These are phyloP conservation scores for Micrasema minimum DNA, from an alignment of 1,140 invertebrate species.

Conservation along the genomic window DNA sequence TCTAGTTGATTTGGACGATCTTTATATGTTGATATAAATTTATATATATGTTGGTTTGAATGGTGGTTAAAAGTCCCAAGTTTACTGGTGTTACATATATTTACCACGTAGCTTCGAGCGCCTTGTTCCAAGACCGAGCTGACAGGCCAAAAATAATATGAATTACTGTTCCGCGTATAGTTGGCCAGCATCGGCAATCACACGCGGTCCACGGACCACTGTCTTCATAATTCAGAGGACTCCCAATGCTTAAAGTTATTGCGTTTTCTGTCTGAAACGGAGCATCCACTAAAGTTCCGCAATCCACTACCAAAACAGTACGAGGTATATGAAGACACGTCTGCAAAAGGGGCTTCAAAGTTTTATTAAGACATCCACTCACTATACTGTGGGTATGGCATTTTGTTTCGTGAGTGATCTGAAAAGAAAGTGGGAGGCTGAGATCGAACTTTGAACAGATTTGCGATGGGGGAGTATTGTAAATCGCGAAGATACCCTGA, in stretches of 20 bases:
- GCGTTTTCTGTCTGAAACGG: slow-evolving; percentile 43
- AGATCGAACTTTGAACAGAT: slow-evolving; percentile 35
- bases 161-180: slow-evolving; percentile 44
- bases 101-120: slow-evolving; percentile 40
- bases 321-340: slow-evolving; percentile 15
- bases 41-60: no score
- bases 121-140: slow-evolving; percentile 35
- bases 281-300: slow-evolving; percentile 34
- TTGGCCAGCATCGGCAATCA: slow-evolving; percentile 40
- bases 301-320: background rate
- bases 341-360: background rate
- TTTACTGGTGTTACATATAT: background rate
- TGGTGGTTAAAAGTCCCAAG: no score
- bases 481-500: slow-evolving; percentile 46
- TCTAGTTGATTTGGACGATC: no score
- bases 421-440: background rate
- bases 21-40: no score
- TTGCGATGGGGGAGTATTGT: slow-evolving; percentile 49
- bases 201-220: slow-evolving; percentile 31
- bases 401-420: background rate
- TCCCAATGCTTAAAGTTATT: slow-evolving; percentile 47
- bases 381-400: background rate
- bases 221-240: slow-evolving; percentile 43
- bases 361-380: background rate
- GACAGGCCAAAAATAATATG: slow-evolving; percentile 49